Evolutionary conservation across 2,888 invertebrate genomes (phyloP), one percentile per base, ranked within the genome.

Genomic region (Acrobasis repandana): DNA sequence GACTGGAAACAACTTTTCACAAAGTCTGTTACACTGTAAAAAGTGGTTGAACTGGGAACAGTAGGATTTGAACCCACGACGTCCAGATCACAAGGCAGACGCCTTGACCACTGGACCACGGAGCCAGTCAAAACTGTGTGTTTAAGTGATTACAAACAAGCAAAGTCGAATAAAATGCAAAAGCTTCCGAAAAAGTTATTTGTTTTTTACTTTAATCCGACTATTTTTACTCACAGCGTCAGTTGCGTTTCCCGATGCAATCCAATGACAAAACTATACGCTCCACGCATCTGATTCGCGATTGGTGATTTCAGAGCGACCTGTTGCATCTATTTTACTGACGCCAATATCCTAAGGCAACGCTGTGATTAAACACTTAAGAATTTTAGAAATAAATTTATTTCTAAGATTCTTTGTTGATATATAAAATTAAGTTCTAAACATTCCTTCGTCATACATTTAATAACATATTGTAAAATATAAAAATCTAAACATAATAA

Each of bases 301-400:
- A 54, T 54, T 18, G 36, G 54, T 54, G 36, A 54, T 54, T 34
- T 15, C 51, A 9, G 33, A 9, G n/a, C 54, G 38, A 54, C 54
- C 54, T 54, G 54, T 54, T 54, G 54, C 54, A 54, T 54, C 54
- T 54, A 54, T 54, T 16, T 38, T 38, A 54, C 38, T 20, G 54
- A 36, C n/a, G 18, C 16, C 38, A 36, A 38, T 54, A 16, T 54
- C 10, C 54, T 38, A 43, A 50, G 28, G 28, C 6, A 28, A 50
- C 20, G 14, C n/a, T 9, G 2, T 43, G n/a, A 11, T 43, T 43
- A 14, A 14, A 43, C 28, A 28, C 6, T 28, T 28, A 28, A 28
- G 6, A 28, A 28, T 28, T 5, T 28, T 28, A 28, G 28, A 28
- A 28, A 1, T 4, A 20, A 28, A 28, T 6, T 6, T 1, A 28